These are phyloP conservation scores for Aethina tumida DNA, from an alignment of 1,140 invertebrate genomes.

Conservation along the genomic window DNA sequence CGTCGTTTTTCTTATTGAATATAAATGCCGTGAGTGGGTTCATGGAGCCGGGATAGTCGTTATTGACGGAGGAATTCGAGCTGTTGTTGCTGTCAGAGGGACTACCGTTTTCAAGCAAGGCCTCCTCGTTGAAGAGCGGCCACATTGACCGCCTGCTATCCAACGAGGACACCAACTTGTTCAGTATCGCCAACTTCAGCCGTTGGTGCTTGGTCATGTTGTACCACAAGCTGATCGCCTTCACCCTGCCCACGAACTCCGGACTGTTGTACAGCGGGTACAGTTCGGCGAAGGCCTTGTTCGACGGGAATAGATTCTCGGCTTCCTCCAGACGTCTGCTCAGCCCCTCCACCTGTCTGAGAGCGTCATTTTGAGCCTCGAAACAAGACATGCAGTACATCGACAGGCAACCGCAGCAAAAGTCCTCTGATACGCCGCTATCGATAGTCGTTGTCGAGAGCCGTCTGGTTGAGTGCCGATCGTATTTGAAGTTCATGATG, in stretches of 20 bases:
- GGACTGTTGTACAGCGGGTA: slow-evolving; percentile 60
- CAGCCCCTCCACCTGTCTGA: slow-evolving; percentile 61
- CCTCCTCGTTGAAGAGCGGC: slow-evolving; percentile 18
- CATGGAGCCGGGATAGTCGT: slow-evolving; percentile 15
- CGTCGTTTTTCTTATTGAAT: slow-evolving; percentile 34
- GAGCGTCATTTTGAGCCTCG: slow-evolving; percentile 56
- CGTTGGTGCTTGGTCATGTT: slow-evolving; percentile 79
- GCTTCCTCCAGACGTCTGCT: slow-evolving; percentile 64
- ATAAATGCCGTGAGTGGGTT: slow-evolving; percentile 34
- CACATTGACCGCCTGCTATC: slow-evolving; percentile 27
- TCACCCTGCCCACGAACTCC: slow-evolving; percentile 56
- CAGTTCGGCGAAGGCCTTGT: slow-evolving; percentile 61
- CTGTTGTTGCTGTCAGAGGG: slow-evolving; percentile 33
- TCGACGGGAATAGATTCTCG: slow-evolving; percentile 74
- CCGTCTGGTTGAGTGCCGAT: no score
- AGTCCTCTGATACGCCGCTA: slow-evolving; percentile 33
- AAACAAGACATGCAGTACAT: slow-evolving; percentile 61
- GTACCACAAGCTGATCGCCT: slow-evolving; percentile 80
- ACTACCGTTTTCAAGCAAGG: slow-evolving; percentile 15
- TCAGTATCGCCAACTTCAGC: slow-evolving; percentile 68
- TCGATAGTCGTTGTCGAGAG: slow-evolving; percentile 28
- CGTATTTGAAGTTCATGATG: slow-evolving; percentile 61
- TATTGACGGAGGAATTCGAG: slow-evolving; percentile 24
- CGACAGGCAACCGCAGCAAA: slow-evolving; percentile 49
- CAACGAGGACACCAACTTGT: slow-evolving; percentile 56